Conservation (phyloP, 2,888 invertebrate genomes). For the Dendrolimus houi region DNA sequence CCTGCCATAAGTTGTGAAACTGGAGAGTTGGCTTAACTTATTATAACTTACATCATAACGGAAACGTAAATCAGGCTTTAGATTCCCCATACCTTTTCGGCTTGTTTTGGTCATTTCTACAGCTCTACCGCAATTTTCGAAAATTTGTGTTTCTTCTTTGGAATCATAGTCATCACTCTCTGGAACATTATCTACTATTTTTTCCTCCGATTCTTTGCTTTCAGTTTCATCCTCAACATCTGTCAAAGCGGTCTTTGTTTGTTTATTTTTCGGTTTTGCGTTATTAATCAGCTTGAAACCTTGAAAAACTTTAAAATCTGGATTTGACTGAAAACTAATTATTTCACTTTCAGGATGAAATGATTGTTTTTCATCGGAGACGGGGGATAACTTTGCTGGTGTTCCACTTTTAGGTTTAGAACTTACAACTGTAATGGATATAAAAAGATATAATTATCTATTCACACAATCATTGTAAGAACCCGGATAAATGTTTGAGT, state of each 20-base stretch:
- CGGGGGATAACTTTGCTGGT: slow-evolving; percentile 31
- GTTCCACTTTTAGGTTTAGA: slow-evolving; percentile 16
- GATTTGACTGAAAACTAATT: slow-evolving; percentile 50
- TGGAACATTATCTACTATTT: slow-evolving; percentile 15
- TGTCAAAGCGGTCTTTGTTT: not conserved
- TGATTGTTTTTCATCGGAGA: slow-evolving; percentile 25
- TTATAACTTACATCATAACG: too few species aligned
- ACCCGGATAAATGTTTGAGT: not conserved
- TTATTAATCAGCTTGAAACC: slow-evolving; percentile 60
- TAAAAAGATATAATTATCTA: not conserved
- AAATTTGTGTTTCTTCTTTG: slow-evolving; percentile 29
- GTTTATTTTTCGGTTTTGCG: slow-evolving; percentile 34
- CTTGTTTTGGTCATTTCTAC: slow-evolving; percentile 3
- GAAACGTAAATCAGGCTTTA: too few species aligned
- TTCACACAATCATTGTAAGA: too few species aligned
- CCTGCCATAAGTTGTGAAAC: too few species aligned
- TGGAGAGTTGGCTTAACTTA: too few species aligned
- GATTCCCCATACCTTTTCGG: too few species aligned
- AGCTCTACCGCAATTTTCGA: slow-evolving; percentile 42
- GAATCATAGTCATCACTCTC: not conserved
- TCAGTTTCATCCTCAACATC: not conserved
- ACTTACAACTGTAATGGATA: slow-evolving; percentile 8
- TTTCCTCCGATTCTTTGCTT: slow-evolving; percentile 22
- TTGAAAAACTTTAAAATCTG: slow-evolving; percentile 57
- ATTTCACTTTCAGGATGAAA: slow-evolving; percentile 37